Evolutionary conservation across 2,888 invertebrate species (phyloP).

Genomic region (Melieria crassipennis): DNA sequence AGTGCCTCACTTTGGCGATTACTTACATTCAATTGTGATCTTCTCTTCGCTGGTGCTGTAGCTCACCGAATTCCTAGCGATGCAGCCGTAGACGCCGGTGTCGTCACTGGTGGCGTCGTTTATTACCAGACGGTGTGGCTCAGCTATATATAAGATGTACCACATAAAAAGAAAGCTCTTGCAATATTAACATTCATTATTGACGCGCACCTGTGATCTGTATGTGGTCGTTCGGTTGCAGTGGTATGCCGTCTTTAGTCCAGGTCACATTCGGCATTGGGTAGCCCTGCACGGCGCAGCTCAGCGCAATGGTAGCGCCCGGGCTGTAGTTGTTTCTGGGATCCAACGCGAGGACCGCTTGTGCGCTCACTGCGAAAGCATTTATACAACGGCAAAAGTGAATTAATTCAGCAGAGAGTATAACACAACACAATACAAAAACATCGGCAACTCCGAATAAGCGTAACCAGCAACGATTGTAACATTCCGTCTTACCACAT

Average conservation of each 20-base stretch:
- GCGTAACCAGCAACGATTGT: not conserved
- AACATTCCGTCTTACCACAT: slow-evolving; percentile 13
- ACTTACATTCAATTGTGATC: slow-evolving; percentile 80
- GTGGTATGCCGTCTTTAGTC: slow-evolving; percentile 78
- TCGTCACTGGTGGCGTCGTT: slow-evolving; percentile 73
- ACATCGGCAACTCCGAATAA: not conserved
- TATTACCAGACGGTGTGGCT: slow-evolving; percentile 77
- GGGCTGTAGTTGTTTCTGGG: slow-evolving; percentile 68
- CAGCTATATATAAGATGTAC: slow-evolving; percentile 61
- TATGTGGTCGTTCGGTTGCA: slow-evolving; percentile 70
- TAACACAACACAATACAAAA: slow-evolving; percentile 1
- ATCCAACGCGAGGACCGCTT: slow-evolving; percentile 71
- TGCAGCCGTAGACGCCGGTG: slow-evolving; percentile 84
- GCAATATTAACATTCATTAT: slow-evolving; percentile 44
- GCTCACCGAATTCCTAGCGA: slow-evolving; percentile 80
- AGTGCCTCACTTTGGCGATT: too few species aligned
- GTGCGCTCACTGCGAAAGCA: slow-evolving; percentile 65
- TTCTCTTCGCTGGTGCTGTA: slow-evolving; percentile 72
- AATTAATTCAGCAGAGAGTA: slow-evolving; percentile 26
- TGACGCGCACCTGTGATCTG: slow-evolving; percentile 72
- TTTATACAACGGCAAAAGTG: not conserved
- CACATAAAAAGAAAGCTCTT: not conserved
- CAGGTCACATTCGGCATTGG: slow-evolving; percentile 81
- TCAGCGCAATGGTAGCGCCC: slow-evolving; percentile 76
- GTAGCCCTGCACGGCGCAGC: slow-evolving; percentile 81